Evolutionary conservation across 2,113 vertebrate species (phyloP).

Genomic region (Prochilodus magdalenae): DNA sequence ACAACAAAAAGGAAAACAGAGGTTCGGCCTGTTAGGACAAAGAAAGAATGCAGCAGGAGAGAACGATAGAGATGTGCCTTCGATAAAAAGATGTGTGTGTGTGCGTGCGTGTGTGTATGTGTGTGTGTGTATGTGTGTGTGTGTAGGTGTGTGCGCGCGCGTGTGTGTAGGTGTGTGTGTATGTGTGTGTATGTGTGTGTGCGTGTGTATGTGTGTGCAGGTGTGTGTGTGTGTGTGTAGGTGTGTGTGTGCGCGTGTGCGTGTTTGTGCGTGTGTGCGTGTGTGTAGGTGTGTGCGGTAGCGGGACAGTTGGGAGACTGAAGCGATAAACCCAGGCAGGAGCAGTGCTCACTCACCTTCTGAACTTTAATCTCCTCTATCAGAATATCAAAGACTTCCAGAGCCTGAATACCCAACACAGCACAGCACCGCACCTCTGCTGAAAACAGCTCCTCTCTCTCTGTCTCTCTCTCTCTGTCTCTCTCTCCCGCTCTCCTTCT

Average conservation of each 20-base stretch:
- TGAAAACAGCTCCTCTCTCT: background rate
- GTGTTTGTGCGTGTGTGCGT: background rate
- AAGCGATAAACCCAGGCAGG: background rate
- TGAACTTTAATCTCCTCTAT: constrained; percentile 14
- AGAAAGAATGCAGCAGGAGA: background rate
- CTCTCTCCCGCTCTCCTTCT: background rate
- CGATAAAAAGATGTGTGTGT: background rate
- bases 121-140: background rate
- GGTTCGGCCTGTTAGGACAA: constrained; percentile 21
- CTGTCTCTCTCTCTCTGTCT: background rate
- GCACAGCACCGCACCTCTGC: background rate
- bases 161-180: background rate
- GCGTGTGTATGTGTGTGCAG: background rate
- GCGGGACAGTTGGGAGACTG: background rate
- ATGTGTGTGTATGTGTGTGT: background rate
- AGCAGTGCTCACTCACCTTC: background rate
- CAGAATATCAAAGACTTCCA: background rate
- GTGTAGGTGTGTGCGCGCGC: background rate
- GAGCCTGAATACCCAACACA: background rate
- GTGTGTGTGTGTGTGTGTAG: background rate
- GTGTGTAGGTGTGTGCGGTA: background rate
- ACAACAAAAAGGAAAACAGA: background rate
- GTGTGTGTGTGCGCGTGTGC: background rate
- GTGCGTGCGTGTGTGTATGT: background rate
- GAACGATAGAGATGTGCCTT: background rate